Evolutionary conservation across 2,888 invertebrate species (phyloP), one percentile per base, ranked within the genome.

Genomic region (Labia minor): DNA sequence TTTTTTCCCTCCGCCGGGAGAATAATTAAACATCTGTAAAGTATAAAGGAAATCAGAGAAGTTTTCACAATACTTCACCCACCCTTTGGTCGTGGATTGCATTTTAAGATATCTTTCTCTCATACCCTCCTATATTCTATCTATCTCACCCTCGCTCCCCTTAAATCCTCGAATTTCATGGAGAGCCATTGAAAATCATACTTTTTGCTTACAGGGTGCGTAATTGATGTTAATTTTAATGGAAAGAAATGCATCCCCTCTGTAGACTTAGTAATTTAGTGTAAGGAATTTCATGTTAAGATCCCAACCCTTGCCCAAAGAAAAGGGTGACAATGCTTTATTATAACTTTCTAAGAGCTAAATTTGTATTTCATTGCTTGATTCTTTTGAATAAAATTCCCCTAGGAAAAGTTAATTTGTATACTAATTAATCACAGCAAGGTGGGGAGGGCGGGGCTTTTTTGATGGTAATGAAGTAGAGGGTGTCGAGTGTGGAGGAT

Each of bases 21-120:
- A 49, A 49, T 49, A 49, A 49, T 49, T 49, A 49, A 49, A 49
- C 49, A 49, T 49, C 49, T 49, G 49, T 49, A 49, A 49, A 8
- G 49, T 14, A 49, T 49, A n/a, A 49, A 49, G 49, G 49, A 49
- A 49, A 49, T 49, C 49, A 49, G 49, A 49, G 49, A 49, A 49
- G 49, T 49, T 49, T 49, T 49, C 49, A 49, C 49, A 49, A 49
- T 49, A 49, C 49, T 49, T 49, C 49, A 49, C 49, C 49, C 49
- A 11, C 2, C 49, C 49, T 14, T 16, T 49, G 49, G 49, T n/a
- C 49, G 49, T 49, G 49, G n/a, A 49, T 49, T 49, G 49, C 49
- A 49, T 49, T 49, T 49, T 49, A 49, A 49, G 49, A 49, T 49
- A 49, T 49, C 49, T 49, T 49, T 2, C 2, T 8, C 49, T 16